Evolutionary conservation across 2,113 vertebrate species (phyloP).

Genomic region (Chaenocephalus aceratus): DNA sequence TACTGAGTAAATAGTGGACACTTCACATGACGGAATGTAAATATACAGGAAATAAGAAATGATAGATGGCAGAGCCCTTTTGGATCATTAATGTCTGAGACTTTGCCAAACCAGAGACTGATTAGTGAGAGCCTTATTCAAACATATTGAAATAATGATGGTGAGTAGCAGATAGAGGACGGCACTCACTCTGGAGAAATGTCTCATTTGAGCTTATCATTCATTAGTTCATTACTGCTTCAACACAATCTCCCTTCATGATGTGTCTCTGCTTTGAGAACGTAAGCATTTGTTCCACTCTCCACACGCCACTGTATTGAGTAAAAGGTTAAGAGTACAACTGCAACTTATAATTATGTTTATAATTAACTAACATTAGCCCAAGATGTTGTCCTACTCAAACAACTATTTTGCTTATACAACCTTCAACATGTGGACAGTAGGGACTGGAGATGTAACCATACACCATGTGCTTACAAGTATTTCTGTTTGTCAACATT

Average conservation of each 20-base stretch:
- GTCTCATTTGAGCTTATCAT: conserved; percentile 16
- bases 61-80: neutral
- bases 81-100: neutral
- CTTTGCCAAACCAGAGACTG: conserved; percentile 5
- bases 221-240: neutral
- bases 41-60: too few relatives aligned
- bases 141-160: neutral
- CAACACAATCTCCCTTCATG: neutral
- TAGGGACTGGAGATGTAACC: neutral
- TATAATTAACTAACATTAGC: neutral
- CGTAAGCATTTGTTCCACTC: too few relatives aligned
- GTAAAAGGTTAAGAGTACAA: too few relatives aligned
- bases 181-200: conserved; percentile 5
- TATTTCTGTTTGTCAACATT: neutral
- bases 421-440: neutral
- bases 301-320: too few relatives aligned
- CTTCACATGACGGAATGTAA: neutral
- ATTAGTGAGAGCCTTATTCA: conserved; percentile 1
- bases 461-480: neutral
- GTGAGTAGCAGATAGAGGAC: conserved; percentile 8
- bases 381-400: neutral
- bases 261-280: neutral
- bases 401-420: neutral
- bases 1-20: neutral
- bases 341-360: neutral